A percentile compares a stretch with the other conserved stretches of the same genome.
Evolutionary conservation across 2,797 vertebrate genomes (phyloP).

Genomic region (Aratinga solstitialis): DNA sequence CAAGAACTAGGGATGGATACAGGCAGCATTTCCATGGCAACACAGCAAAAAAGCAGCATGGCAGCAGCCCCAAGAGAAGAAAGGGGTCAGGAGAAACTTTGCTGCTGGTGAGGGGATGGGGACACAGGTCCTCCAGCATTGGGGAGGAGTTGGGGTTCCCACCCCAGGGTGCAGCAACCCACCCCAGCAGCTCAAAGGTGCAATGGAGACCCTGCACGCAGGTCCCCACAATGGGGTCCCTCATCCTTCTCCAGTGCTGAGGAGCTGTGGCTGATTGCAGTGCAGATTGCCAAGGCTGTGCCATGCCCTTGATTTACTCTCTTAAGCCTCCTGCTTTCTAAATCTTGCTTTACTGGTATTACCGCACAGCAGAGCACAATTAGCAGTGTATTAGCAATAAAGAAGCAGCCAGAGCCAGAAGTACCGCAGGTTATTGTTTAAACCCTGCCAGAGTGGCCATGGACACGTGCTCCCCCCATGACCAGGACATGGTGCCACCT

Average conservation of each 20-base stretch:
- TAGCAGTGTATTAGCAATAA: slow-evolving; percentile 57
- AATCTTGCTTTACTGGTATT: slow-evolving; percentile 46
- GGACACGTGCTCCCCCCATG: fast-evolving
- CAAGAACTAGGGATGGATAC: not conserved
- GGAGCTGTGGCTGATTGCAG: not conserved
- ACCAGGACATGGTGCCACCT: fast-evolving
- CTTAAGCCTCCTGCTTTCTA: slow-evolving; percentile 49
- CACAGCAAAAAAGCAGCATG: not conserved
- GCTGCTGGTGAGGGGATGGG: not conserved
- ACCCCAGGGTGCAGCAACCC: not conserved
- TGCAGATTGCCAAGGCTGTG: not conserved
- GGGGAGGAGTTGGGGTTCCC: fast-evolving
- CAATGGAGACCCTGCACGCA: fast-evolving
- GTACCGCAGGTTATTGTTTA: not conserved
- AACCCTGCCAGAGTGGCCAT: not conserved
- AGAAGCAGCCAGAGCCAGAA: slow-evolving; percentile 34
- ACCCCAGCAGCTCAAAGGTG: fast-evolving
- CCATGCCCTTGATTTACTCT: slow-evolving; percentile 41
- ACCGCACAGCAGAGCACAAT: slow-evolving; percentile 35
- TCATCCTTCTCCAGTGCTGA: fast-evolving
- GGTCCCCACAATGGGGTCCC: fast-evolving
- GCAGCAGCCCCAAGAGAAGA: not conserved
- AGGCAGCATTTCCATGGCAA: slow-evolving; percentile 61
- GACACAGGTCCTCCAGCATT: not conserved
- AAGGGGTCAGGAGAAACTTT: not conserved